These are phyloP conservation scores for Scaptomyza graminum DNA, from an alignment of 1,140 invertebrate genomes.

Conservation along the genomic window DNA sequence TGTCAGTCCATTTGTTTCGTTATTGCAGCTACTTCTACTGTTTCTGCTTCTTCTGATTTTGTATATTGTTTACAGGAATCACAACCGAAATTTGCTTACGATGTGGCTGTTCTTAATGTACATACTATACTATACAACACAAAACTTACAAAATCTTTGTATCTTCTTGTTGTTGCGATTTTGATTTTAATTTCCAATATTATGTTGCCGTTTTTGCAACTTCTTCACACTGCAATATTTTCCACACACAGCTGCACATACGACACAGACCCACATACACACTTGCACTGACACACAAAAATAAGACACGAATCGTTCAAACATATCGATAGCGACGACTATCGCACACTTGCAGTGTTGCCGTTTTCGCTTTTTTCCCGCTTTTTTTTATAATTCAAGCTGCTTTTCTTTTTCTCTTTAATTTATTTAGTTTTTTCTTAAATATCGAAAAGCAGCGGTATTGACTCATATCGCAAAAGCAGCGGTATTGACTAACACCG, in stretches of 20 bases:
- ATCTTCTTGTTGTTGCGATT: slow-evolving; percentile 31
- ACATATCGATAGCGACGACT: too few species aligned
- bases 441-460: too few species aligned
- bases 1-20: background rate
- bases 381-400: too few species aligned
- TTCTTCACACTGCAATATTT: slow-evolving; percentile 73
- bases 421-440: too few species aligned
- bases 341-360: too few species aligned
- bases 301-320: too few species aligned
- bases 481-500: too few species aligned
- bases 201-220: slow-evolving; percentile 45
- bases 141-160: slow-evolving; percentile 32
- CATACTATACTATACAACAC: too few species aligned
- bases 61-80: slow-evolving; percentile 63
- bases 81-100: slow-evolving; percentile 14
- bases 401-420: too few species aligned
- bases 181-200: slow-evolving; percentile 57
- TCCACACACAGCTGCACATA: slow-evolving; percentile 65
- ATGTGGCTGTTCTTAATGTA: slow-evolving; percentile 1
- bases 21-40: slow-evolving; percentile 12
- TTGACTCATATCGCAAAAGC: too few species aligned
- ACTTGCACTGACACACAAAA: slow-evolving; percentile 29
- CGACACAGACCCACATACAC: slow-evolving; percentile 28
- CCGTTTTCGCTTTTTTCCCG: too few species aligned
- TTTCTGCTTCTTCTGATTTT: slow-evolving; percentile 18